Base-by-base conservation (phyloP, 2,888 invertebrate genomes). In the Margaritifera margaritifera region DNA sequence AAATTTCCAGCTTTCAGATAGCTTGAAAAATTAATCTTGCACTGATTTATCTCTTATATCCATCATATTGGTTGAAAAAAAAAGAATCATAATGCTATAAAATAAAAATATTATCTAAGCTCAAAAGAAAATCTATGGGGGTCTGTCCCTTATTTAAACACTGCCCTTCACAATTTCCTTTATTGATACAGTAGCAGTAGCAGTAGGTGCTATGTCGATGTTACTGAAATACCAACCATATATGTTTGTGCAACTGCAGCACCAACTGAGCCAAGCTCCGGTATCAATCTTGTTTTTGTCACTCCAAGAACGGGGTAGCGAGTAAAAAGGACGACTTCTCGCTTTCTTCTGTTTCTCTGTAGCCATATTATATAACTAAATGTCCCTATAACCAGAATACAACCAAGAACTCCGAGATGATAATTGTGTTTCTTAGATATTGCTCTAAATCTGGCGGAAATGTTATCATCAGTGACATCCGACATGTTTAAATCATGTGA, bases 281-380 rank as follows among this genome's bases (percentile, higher is more conserved):
- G 80, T 24, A 80, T 77, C n/a, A 82, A 62, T 20, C 82, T 71
- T 11, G 82, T 84, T 66, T 84, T 84, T 11, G 82, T 78, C 50
- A 75, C 74, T 3, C 83, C 83, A 18, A 82, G 71, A n/a, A 62
- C 60, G 1, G 83, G 83, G 65, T 80, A 82, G 8, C 83, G 74
- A 6, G 80, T 78, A 58, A 83, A 79, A 8, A 83, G 68, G 27
- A 80, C 68, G 6, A 81, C 61, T 51, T 74, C 76, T 22, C 69
- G 66, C 18, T 54, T 57, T 59, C 19, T 57, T 27, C 42, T 65
- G 11, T 55, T 58, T 15, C 25, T 27, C 24, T 53, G 15, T 52
- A 8, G 52, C 24, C 52, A 52, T 20, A 54, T 11, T 27, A 62
- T 27, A 27, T 42, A 62, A 53, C 62, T 62, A 24, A 52, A 62